A percentile compares a stretch with the other conserved stretches of the same genome.
Evolutionary conservation across 2,888 invertebrate genomes (phyloP).

Genomic region (Lamellibrachia columna): DNA sequence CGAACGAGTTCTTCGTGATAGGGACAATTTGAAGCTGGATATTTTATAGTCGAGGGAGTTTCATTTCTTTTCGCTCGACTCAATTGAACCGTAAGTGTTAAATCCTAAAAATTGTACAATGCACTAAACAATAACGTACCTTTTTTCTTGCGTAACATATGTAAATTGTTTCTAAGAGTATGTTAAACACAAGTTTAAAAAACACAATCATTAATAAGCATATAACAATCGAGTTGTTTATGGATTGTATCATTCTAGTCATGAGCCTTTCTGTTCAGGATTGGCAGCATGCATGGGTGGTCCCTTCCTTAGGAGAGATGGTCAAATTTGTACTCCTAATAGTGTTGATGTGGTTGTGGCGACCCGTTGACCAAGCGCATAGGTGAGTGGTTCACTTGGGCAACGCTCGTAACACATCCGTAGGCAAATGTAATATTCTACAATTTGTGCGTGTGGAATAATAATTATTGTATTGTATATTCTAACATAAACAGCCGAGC

Average conservation of each 20-base stretch:
- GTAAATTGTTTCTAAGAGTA: background rate
- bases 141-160: background rate
- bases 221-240: background rate
- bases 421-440: background rate
- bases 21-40: too few species aligned
- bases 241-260: constrained; percentile 18
- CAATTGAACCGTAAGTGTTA: too few species aligned
- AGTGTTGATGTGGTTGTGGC: constrained; percentile 40
- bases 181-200: background rate
- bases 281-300: constrained; percentile 36
- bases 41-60: too few species aligned
- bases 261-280: constrained; percentile 30
- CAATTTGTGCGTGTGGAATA: background rate
- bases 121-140: too few species aligned
- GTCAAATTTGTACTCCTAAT: constrained; percentile 33
- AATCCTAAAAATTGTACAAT: too few species aligned
- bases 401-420: background rate
- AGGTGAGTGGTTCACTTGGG: constrained; percentile 29
- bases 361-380: constrained; percentile 35
- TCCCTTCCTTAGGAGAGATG: constrained; percentile 28
- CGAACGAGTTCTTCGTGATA: too few species aligned
- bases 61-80: too few species aligned
- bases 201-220: background rate
- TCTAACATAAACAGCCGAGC: too few species aligned
- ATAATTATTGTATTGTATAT: background rate